phyloP scores from a whole-genome alignment of 2,888 invertebrate genomes.

The Odontocolon sp. region DNA sequence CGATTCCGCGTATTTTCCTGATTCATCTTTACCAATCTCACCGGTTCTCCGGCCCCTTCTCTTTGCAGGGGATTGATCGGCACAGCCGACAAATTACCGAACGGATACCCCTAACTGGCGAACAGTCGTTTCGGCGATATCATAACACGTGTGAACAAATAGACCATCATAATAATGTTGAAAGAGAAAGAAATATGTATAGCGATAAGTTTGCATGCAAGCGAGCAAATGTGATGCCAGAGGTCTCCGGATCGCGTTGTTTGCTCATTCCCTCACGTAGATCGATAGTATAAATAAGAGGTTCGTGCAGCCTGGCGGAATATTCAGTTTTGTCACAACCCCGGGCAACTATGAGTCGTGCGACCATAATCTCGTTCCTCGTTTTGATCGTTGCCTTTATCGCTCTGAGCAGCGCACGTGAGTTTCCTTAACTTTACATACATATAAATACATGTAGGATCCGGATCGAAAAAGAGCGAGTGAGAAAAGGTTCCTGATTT shows the following conservation, averaged over 20 bases:
- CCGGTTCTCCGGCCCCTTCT: neutral
- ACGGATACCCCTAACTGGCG: neutral
- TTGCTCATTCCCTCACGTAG: slow-evolving; percentile 19
- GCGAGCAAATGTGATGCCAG: neutral
- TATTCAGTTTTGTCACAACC: slow-evolving; percentile 41
- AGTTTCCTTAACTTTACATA: neutral
- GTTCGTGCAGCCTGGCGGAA: slow-evolving; percentile 7
- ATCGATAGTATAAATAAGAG: slow-evolving; percentile 44
- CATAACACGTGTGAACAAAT: neutral
- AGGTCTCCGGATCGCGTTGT: neutral
- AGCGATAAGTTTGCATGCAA: no score
- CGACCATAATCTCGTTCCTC: neutral
- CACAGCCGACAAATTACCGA: neutral
- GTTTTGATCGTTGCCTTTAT: slow-evolving; percentile 7
- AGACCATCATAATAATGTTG: no score
- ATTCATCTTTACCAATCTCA: neutral
- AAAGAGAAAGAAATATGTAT: no score
- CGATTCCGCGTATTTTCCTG: slow-evolving; percentile 9
- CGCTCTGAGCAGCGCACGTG: slow-evolving; percentile 17
- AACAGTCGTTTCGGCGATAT: neutral
- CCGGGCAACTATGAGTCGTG: slow-evolving; percentile 39
- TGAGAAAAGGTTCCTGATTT: no score
- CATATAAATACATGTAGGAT: neutral
- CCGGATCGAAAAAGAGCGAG: no score
- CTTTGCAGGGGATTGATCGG: neutral